Percentiles rank a stretch among this genome's conserved stretches.
phyloP scores from a whole-genome alignment of 2,113 vertebrate species.

The Gallinago media region DNA sequence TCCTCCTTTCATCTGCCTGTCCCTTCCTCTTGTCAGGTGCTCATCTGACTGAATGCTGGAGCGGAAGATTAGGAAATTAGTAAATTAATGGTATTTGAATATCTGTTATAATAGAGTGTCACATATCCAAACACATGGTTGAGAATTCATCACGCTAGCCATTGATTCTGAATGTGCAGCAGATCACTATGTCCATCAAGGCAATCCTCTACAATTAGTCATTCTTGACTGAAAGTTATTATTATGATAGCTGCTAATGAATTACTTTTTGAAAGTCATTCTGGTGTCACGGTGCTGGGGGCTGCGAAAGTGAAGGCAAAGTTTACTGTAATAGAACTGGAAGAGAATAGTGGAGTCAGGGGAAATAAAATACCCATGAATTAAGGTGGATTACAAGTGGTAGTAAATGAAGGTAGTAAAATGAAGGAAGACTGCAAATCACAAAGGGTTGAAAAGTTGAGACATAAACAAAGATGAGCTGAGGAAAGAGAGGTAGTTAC shows the following conservation, averaged over 20 bases:
- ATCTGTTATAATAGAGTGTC: background rate
- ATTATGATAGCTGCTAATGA: slow-evolving; percentile 1
- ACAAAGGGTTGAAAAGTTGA: background rate
- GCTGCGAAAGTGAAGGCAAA: background rate
- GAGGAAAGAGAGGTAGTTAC: background rate
- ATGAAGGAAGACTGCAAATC: background rate
- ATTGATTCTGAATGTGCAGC: background rate
- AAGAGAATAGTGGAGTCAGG: background rate
- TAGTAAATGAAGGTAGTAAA: background rate
- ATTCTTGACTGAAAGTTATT: slow-evolving; percentile 18
- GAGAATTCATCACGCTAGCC: background rate
- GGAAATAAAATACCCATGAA: background rate
- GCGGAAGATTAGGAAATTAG: background rate
- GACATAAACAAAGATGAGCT: background rate
- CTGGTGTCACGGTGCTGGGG: background rate
- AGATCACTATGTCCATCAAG: background rate
- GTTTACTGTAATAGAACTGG: background rate
- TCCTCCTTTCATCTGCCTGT: background rate
- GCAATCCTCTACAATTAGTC: slow-evolving; percentile 12
- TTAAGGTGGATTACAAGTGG: background rate
- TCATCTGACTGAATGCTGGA: background rate
- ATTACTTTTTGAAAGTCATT: slow-evolving; percentile 22
- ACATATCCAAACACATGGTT: background rate
- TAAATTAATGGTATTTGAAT: background rate
- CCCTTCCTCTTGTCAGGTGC: background rate